Percentiles rank a stretch among this genome's conserved stretches.
Evolutionary conservation across 2,113 vertebrate species (phyloP).

Genomic region (Mus musculus): DNA sequence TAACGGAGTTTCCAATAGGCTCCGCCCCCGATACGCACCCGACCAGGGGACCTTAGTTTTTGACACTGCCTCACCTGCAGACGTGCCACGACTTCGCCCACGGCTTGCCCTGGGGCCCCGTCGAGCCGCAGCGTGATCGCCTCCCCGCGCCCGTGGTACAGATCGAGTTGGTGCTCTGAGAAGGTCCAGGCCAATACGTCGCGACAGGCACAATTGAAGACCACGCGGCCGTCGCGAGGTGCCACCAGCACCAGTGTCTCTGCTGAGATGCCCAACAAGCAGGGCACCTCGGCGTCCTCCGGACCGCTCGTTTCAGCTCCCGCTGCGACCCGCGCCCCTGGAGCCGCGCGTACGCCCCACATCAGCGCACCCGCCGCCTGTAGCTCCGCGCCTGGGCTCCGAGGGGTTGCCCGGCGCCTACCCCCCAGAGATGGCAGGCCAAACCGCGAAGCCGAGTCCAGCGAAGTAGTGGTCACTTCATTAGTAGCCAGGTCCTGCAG

Average conservation of each 20-base stretch:
- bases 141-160: constrained; percentile 93
- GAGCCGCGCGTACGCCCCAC: constrained; percentile 90
- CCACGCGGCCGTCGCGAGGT: constrained; percentile 88
- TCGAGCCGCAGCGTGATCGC: constrained; percentile 88
- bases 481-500: constrained; percentile 94
- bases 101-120: constrained; percentile 89
- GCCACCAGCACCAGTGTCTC: constrained; percentile 93
- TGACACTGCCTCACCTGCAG: constrained; percentile 87
- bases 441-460: constrained; percentile 94
- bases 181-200: constrained; percentile 95
- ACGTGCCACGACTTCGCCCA: constrained; percentile 92
- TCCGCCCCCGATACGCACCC: fast-evolving
- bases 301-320: constrained; percentile 48
- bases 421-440: constrained; percentile 91
- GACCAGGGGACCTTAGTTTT: not conserved
- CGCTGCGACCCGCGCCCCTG: constrained; percentile 57
- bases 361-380: constrained; percentile 93
- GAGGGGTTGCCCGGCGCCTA: constrained; percentile 84
- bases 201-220: constrained; percentile 94
- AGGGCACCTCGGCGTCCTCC: constrained; percentile 83
- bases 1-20: too few relatives aligned
- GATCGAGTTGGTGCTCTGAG: constrained; percentile 88
- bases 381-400: constrained; percentile 89
- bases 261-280: constrained; percentile 91
- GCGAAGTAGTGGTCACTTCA: constrained; percentile 93